Conservation (phyloP, 1,140 invertebrate genomes). For the Plodia interpunctella region DNA sequence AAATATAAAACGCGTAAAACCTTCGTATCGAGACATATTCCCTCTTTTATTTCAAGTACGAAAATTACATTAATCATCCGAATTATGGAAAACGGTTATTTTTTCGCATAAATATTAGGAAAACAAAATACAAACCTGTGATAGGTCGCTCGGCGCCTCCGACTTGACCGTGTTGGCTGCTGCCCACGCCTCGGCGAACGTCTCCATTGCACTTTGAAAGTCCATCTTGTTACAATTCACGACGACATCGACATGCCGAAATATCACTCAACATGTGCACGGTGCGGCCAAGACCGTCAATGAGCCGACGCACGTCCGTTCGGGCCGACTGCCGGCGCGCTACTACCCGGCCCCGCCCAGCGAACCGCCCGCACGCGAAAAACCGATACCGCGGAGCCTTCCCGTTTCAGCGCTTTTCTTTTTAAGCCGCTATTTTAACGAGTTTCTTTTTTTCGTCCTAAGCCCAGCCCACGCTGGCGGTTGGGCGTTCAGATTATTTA, state of each 20-base stretch:
- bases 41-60: too few species aligned
- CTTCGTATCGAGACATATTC: too few species aligned
- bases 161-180: constrained; percentile 90
- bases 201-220: constrained; percentile 98
- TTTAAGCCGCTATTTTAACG: constrained; percentile 76
- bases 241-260: constrained; percentile 69
- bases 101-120: background rate
- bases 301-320: constrained; percentile 40
- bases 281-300: constrained; percentile 26
- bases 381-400: constrained; percentile 72
- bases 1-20: too few species aligned
- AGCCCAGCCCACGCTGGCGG: constrained; percentile 69
- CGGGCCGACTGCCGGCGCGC: constrained; percentile 63
- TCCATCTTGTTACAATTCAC: constrained; percentile 83
- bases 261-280: constrained; percentile 58
- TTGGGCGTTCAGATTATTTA: constrained; percentile 74
- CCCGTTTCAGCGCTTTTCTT: constrained; percentile 75
- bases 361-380: constrained; percentile 71
- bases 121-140: constrained; percentile 77
- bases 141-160: constrained; percentile 72
- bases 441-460: constrained; percentile 66
- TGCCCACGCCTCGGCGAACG: constrained; percentile 97
- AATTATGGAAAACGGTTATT: too few species aligned
- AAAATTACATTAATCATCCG: too few species aligned
- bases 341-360: constrained; percentile 69